Percentiles rank a stretch among this genome's conserved stretches.
phyloP scores from a whole-genome alignment of 2,113 vertebrate genomes.

The Peucedramus taeniatus region DNA sequence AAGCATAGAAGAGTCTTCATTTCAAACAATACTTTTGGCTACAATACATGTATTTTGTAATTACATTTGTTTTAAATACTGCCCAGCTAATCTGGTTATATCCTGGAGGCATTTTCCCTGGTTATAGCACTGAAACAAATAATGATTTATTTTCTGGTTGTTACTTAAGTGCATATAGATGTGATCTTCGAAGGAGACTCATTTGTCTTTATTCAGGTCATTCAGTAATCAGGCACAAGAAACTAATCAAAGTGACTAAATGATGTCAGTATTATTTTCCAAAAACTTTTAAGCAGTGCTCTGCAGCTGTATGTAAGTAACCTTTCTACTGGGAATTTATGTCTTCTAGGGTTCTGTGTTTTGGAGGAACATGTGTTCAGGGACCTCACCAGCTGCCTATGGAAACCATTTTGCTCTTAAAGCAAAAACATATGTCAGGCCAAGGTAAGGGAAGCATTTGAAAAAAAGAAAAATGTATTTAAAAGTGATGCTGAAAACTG shows the following conservation, averaged over 20 bases:
- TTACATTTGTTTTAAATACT: constrained; percentile 27
- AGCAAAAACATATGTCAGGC: constrained; percentile 62
- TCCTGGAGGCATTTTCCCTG: not conserved
- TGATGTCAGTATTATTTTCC: not conserved
- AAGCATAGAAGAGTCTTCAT: not conserved
- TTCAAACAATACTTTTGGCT: constrained; percentile 40
- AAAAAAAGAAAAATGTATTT: constrained; percentile 39
- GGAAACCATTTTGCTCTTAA: constrained; percentile 37
- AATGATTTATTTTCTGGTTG: constrained; percentile 26
- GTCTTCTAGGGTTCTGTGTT: constrained; percentile 2
- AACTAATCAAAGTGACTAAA: constrained; percentile 51
- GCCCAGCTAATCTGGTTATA: not conserved
- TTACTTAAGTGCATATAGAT: not conserved
- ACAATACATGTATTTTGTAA: constrained; percentile 1
- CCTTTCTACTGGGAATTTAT: not conserved
- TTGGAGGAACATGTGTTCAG: not conserved
- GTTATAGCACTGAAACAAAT: constrained; percentile 12
- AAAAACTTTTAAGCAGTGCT: not conserved
- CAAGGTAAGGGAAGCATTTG: constrained; percentile 6
- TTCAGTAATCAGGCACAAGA: not conserved
- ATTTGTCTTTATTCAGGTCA: constrained; percentile 36
- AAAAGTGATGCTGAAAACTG: constrained; percentile 20
- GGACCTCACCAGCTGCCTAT: constrained; percentile 23
- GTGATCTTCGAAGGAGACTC: not conserved
- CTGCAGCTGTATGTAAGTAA: constrained; percentile 20